These are phyloP conservation scores for Calameuta filiformis DNA, from an alignment of 2,888 invertebrate genomes.

Conservation along the genomic window DNA sequence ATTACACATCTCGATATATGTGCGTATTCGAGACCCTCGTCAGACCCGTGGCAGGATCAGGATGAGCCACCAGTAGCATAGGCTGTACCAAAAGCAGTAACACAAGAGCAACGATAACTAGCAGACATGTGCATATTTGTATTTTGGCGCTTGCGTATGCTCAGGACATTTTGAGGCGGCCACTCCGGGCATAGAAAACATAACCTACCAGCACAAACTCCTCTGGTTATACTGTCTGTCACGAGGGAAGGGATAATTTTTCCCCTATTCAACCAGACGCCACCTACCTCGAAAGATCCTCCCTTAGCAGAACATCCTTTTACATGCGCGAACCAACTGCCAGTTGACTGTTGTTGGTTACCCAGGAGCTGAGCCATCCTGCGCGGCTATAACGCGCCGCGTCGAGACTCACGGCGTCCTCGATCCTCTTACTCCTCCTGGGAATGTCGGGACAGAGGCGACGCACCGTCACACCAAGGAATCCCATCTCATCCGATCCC, in stretches of 20 bases:
- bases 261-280: not conserved
- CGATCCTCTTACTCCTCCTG: not conserved
- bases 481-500: not conserved
- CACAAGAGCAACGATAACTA: not conserved
- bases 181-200: not conserved
- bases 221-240: not conserved
- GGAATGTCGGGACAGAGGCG: not conserved
- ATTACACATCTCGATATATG: not conserved
- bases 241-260: not conserved
- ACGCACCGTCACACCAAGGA: not conserved
- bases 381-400: not conserved
- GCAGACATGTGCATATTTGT: not conserved
- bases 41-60: not conserved
- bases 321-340: not conserved
- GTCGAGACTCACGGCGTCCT: not conserved
- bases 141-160: not conserved
- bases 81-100: not conserved
- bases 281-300: not conserved
- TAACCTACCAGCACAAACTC: not conserved
- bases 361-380: not conserved
- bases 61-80: not conserved
- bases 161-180: not conserved
- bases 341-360: not conserved
- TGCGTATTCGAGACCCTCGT: not conserved
- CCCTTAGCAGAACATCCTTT: not conserved